Conservation (phyloP, 2,888 invertebrate species). For the Macaria liturata region DNA sequence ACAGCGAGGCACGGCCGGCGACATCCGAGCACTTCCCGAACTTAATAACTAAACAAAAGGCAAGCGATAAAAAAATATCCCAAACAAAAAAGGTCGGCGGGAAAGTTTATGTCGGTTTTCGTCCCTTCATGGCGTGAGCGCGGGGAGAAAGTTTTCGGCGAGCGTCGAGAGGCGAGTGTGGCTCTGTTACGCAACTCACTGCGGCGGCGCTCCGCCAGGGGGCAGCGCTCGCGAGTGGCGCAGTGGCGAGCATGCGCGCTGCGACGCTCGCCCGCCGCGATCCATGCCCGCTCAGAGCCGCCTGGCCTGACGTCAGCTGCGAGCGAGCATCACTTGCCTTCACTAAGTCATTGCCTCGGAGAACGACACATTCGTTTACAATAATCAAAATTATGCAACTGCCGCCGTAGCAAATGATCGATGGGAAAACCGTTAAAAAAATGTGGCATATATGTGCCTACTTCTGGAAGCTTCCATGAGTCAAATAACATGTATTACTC, state of each 20-base stretch:
- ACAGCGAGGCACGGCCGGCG: slow-evolving; percentile 56
- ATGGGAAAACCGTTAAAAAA: too few relatives aligned
- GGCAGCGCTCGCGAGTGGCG: slow-evolving; percentile 78
- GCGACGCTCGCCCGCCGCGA: slow-evolving; percentile 30
- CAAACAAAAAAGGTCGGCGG: slow-evolving; percentile 55
- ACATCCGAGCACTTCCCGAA: slow-evolving; percentile 67
- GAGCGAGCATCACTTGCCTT: too few relatives aligned
- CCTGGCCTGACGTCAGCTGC: slow-evolving; percentile 25
- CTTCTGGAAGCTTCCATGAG: too few relatives aligned
- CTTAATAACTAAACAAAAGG: slow-evolving; percentile 63
- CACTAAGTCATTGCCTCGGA: too few relatives aligned
- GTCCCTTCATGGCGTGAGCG: slow-evolving; percentile 67
- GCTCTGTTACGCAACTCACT: slow-evolving; percentile 80
- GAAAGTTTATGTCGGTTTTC: slow-evolving; percentile 73
- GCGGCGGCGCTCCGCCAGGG: slow-evolving; percentile 77
- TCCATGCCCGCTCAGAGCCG: slow-evolving; percentile 31
- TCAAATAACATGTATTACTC: too few relatives aligned
- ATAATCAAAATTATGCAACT: too few relatives aligned
- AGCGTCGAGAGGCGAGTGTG: slow-evolving; percentile 74
- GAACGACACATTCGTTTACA: too few relatives aligned
- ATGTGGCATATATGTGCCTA: too few relatives aligned
- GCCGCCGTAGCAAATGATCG: too few relatives aligned
- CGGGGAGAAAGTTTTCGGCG: slow-evolving; percentile 75
- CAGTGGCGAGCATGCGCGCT: slow-evolving; percentile 81
- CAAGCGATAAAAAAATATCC: slow-evolving; percentile 41